Conservation (phyloP, 2,797 vertebrate species). For the Artibeus lituratus region DNA sequence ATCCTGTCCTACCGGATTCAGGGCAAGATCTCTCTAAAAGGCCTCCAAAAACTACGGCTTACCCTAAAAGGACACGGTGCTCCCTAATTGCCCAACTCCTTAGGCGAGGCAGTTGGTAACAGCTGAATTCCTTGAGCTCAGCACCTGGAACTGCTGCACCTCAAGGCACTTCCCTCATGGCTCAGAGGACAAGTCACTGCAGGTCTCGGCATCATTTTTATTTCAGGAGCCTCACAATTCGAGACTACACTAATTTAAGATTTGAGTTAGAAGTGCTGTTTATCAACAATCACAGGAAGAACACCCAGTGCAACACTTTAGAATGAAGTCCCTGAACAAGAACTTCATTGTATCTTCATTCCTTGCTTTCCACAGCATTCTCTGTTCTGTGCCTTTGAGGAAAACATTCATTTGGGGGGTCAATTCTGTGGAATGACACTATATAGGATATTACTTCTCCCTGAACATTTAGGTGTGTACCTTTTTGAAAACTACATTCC, state of each 20-base stretch:
- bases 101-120: neutral
- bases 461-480: neutral
- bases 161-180: neutral
- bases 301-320: neutral
- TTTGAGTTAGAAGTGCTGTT: neutral
- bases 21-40: neutral
- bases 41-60: neutral
- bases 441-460: neutral
- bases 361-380: neutral
- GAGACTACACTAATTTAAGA: neutral
- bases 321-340: neutral
- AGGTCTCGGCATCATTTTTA: neutral
- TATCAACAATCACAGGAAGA: neutral
- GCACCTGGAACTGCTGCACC: neutral
- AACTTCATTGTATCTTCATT: neutral
- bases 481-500: neutral
- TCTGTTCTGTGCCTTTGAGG: neutral
- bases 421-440: neutral
- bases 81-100: neutral
- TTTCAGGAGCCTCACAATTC: neutral
- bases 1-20: neutral
- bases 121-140: conserved; percentile 39
- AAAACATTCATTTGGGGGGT: neutral
- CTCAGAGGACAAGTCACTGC: neutral
- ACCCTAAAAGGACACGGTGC: neutral